Evolutionary conservation across 2,888 invertebrate genomes (phyloP), one percentile per base, ranked within the genome.

Genomic region (Sipunculus nudus): DNA sequence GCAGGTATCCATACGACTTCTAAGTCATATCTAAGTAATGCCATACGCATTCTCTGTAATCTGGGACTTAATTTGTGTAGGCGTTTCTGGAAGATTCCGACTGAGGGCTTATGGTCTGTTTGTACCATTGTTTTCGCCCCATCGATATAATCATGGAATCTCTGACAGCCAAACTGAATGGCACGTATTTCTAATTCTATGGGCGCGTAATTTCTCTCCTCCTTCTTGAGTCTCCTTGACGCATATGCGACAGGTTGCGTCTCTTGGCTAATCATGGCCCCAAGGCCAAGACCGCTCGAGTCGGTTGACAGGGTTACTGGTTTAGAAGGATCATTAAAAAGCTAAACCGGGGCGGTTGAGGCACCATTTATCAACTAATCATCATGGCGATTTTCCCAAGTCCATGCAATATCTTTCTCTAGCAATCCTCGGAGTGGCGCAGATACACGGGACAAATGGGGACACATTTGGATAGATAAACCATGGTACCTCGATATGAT

Each of bases 391-490:
- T 10, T 10, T 10, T 26, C 25, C 47, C 47, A 47, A 16, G 8
- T 13, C 47, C 47, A 47, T 25, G 10, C 23, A 13, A 26, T 19
- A 10, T 19, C 43, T 10, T 47, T 47, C 28, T 47, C 28, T 10
- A 26, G 23, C 19, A 47, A 47, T 26, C 28, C 10, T 47, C 47
- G 8, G 19, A 47, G 47, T 6, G 47, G 47, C 10, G 64, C 65
- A 45, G 48, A 61, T 19, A 59, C 40, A 31, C 66, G 63, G 35
- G 63, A 64, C 3, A 69, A 50, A 6, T 57, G 19, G 64, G 67
- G n/a, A 69, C 47, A 40, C 68, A 67, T 47, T 57, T 67, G 4
- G 57, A 55, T 6, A 72, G 45, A 47, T 68, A 72, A 16, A 53
- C 62, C 32, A 70, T 67, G 19, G 68, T 59, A n/a, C 66, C 64